These are phyloP conservation scores for Vidua chalybeata DNA, from an alignment of 2,113 vertebrate genomes.

Conservation along the genomic window DNA sequence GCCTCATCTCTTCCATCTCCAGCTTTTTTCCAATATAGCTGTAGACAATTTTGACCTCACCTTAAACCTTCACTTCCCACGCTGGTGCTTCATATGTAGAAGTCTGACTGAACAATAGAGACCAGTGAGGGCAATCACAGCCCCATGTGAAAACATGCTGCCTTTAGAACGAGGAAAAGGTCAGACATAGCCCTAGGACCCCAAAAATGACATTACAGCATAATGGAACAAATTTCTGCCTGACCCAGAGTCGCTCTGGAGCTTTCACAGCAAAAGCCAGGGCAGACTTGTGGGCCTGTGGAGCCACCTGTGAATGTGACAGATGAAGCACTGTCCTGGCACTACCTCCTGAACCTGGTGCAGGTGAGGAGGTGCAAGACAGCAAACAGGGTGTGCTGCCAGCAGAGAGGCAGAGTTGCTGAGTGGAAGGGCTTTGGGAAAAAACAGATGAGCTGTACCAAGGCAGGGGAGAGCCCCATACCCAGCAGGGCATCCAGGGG, in stretches of 20 bases:
- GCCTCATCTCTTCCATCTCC: neutral
- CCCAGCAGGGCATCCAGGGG: neutral
- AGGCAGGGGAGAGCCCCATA: neutral
- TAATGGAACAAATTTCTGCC: neutral
- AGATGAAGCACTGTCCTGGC: neutral
- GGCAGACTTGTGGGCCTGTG: rapidly evolving
- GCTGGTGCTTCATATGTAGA: neutral
- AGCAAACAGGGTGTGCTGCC: neutral
- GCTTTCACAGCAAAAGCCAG: neutral
- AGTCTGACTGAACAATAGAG: neutral
- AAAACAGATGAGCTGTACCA: neutral
- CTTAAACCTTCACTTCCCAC: neutral
- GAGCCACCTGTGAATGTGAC: rapidly evolving
- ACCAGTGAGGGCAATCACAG: neutral
- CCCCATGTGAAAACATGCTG: neutral
- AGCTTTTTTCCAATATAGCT: neutral
- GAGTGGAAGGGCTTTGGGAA: neutral
- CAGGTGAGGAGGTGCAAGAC: rapidly evolving
- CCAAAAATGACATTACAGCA: neutral
- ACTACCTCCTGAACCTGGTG: rapidly evolving
- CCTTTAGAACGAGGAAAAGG: neutral
- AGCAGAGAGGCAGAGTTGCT: neutral
- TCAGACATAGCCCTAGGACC: neutral
- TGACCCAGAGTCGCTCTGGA: neutral
- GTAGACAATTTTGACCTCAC: neutral